A percentile compares a stretch with the other conserved stretches of the same genome.
Conservation (phyloP, 2,888 invertebrate genomes). For the Tethea ocularis region DNA sequence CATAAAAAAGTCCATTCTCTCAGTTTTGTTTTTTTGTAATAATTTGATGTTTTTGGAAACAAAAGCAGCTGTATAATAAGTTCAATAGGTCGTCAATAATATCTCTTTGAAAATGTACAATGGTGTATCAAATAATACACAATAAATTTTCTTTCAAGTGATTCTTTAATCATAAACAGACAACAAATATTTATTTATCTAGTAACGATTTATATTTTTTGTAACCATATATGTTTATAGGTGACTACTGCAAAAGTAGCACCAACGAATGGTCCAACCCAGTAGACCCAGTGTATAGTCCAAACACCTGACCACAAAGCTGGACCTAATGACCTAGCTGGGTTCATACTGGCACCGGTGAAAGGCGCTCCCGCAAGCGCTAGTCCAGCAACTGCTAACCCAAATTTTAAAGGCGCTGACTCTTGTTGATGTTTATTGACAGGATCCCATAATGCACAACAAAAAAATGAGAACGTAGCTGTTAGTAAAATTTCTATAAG, state of each 20-base stretch:
- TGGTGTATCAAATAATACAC: background rate
- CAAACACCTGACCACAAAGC: conserved; percentile 88
- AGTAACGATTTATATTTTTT: conserved; percentile 19
- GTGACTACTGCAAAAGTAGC: conserved; percentile 53
- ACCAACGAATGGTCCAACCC: conserved; percentile 85
- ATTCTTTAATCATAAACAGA: background rate
- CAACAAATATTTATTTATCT: background rate
- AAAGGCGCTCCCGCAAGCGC: conserved; percentile 87
- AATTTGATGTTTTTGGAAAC: background rate
- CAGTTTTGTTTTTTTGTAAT: background rate
- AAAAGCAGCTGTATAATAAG: background rate
- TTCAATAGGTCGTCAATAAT: too few relatives aligned
- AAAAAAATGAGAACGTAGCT: conserved; percentile 85
- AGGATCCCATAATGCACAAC: conserved; percentile 89
- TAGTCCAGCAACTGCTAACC: conserved; percentile 85
- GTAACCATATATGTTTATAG: conserved; percentile 56
- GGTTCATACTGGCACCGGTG: conserved; percentile 90
- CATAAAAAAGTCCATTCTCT: conserved; percentile 8
- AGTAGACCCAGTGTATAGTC: conserved; percentile 88
- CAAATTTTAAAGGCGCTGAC: conserved; percentile 87
- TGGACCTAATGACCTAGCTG: conserved; percentile 88
- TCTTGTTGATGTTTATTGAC: conserved; percentile 86
- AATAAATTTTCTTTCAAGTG: background rate
- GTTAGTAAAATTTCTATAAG: conserved; percentile 87
- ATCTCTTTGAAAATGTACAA: too few relatives aligned